Evolutionary conservation across 2,888 invertebrate species (phyloP).

Genomic region (Dichetophora obliterata): DNA sequence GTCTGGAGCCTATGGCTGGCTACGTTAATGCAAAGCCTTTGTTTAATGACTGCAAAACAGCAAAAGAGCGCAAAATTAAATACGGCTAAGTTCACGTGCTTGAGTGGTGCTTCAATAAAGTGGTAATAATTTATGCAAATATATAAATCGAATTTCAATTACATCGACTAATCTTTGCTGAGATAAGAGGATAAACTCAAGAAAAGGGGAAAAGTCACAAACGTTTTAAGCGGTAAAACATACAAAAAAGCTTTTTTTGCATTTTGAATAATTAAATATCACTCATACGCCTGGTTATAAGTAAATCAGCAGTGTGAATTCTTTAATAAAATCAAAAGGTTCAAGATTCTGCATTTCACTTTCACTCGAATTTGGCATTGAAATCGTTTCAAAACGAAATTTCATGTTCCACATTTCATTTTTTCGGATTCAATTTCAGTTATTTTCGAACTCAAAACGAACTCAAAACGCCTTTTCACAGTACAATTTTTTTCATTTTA

Average conservation of each 20-base stretch:
- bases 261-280: background rate
- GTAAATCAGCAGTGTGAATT: too few species aligned
- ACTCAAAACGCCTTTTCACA: too few species aligned
- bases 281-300: too few species aligned
- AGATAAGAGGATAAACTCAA: slow-evolving; percentile 1
- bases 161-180: background rate
- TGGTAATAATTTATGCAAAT: slow-evolving; percentile 21
- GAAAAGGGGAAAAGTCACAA: background rate
- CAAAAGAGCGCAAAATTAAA: background rate
- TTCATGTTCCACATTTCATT: too few species aligned
- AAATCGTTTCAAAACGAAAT: too few species aligned
- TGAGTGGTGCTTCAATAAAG: background rate
- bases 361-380: too few species aligned
- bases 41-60: background rate
- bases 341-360: too few species aligned
- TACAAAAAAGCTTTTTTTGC: too few species aligned
- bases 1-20: background rate
- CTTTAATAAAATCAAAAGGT: too few species aligned
- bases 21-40: background rate
- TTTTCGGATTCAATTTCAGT: too few species aligned
- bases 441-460: too few species aligned
- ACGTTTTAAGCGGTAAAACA: background rate
- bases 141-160: slow-evolving; percentile 27
- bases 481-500: too few species aligned
- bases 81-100: background rate